A percentile compares a stretch with the other conserved stretches of the same genome.
phyloP scores from a whole-genome alignment of 2,113 vertebrate genomes.

The Martes martes region DNA sequence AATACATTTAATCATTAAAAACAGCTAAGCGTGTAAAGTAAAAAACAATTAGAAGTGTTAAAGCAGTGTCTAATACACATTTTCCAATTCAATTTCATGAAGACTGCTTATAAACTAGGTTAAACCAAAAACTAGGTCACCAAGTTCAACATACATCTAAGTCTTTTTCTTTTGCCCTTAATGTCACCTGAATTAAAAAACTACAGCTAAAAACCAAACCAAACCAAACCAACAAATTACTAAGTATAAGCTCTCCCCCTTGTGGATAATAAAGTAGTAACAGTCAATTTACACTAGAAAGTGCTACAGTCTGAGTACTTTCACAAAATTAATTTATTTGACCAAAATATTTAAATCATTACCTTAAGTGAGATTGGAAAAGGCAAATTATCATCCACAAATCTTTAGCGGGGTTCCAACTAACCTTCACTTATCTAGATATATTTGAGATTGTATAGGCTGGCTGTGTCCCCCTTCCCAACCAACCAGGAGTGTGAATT shows the following conservation, averaged over 20 bases:
- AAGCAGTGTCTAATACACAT: neutral
- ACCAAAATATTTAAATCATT: neutral
- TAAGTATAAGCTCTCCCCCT: slow-evolving; percentile 81
- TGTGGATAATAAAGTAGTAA: slow-evolving; percentile 71
- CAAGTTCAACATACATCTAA: neutral
- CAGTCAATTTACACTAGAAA: slow-evolving; percentile 27
- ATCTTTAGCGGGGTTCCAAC: neutral
- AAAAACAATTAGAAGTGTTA: neutral
- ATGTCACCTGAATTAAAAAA: slow-evolving; percentile 24
- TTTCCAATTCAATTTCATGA: neutral
- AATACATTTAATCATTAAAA: neutral
- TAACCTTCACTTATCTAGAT: neutral
- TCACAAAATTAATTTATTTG: slow-evolving; percentile 25
- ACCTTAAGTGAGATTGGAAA: neutral
- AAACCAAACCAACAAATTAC: neutral
- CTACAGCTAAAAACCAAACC: neutral
- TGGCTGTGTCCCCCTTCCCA: neutral
- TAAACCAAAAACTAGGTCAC: neutral
- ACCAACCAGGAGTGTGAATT: neutral
- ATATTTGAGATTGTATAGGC: neutral
- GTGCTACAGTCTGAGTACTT: neutral
- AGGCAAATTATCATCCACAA: neutral
- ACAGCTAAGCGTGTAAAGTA: neutral
- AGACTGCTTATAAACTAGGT: neutral
- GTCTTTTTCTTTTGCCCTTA: neutral